phyloP scores from a whole-genome alignment of 2,888 invertebrate species.

The Anoplius nigerrimus region DNA sequence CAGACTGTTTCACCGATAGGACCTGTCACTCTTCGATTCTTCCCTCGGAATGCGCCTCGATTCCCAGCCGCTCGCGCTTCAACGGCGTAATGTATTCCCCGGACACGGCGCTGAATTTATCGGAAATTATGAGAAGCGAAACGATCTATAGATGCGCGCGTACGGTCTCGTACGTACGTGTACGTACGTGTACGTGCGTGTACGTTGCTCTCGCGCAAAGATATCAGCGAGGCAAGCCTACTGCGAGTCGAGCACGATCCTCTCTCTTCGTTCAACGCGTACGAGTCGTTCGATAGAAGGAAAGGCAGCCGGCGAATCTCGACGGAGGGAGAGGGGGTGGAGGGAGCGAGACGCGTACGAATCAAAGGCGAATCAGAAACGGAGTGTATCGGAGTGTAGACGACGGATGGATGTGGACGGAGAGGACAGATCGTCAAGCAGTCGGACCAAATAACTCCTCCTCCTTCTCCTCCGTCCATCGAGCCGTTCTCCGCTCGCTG shows the following conservation, averaged over 20 bases:
- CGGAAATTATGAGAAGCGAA: too few species aligned
- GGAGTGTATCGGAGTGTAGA: conserved; percentile 37
- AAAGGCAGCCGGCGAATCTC: not conserved
- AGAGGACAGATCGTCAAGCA: conserved; percentile 55
- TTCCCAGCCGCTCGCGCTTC: too few species aligned
- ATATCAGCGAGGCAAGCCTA: too few species aligned
- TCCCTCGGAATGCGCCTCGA: too few species aligned
- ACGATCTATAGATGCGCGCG: not conserved
- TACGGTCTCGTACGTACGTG: not conserved
- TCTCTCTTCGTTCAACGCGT: not conserved
- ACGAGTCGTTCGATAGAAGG: not conserved
- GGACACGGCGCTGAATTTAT: too few species aligned
- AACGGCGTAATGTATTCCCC: too few species aligned
- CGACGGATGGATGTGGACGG: not conserved
- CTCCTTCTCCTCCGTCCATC: conserved; percentile 26
- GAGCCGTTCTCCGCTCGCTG: conserved; percentile 26
- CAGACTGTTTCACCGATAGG: not conserved
- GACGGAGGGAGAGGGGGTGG: not conserved
- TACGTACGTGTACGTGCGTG: not conserved
- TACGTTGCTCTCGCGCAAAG: too few species aligned
- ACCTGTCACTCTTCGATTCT: too few species aligned
- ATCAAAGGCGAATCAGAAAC: conserved; percentile 40
- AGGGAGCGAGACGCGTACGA: conserved; percentile 11
- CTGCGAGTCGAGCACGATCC: conserved; percentile 1
- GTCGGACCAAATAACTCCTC: conserved; percentile 60